These are phyloP conservation scores for Drosophila algonquin DNA, from an alignment of 2,888 invertebrate genomes.

Conservation along the genomic window DNA sequence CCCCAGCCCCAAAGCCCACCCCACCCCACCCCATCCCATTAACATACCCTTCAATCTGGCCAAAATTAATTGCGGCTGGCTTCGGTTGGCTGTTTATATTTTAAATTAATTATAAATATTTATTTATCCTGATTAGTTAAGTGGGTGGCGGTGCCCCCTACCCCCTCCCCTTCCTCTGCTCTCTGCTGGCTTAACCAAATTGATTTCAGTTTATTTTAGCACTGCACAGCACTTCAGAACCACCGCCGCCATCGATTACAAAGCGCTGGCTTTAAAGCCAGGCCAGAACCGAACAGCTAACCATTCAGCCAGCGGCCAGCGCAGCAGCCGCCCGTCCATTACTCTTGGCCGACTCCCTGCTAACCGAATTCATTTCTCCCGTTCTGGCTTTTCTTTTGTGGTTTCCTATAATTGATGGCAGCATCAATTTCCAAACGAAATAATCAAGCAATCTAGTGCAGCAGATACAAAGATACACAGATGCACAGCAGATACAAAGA, in stretches of 20 bases:
- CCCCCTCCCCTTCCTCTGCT: neutral
- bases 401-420: constrained; percentile 71
- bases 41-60: constrained; percentile 1
- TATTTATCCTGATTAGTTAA: constrained; percentile 77
- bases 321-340: constrained; percentile 49
- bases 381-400: constrained; percentile 39
- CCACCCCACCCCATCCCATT: neutral
- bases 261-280: constrained; percentile 64
- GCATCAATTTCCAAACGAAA: constrained; percentile 75
- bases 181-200: constrained; percentile 61
- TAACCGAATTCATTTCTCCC: constrained; percentile 54
- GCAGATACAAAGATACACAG: constrained; percentile 7
- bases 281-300: constrained; percentile 12
- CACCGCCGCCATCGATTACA: constrained; percentile 63
- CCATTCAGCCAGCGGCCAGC: constrained; percentile 38
- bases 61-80: constrained; percentile 73
- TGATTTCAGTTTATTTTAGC: constrained; percentile 78
- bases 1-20: neutral
- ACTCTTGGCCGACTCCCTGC: constrained; percentile 45
- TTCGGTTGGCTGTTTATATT: constrained; percentile 71
- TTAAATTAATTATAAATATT: constrained; percentile 80
- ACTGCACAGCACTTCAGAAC: constrained; percentile 44
- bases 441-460: constrained; percentile 60
- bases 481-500: constrained; percentile 4
- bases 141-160: constrained; percentile 9